Evolutionary conservation across 2,113 vertebrate genomes (phyloP).

Genomic region (Chaetorhynchus papuensis): DNA sequence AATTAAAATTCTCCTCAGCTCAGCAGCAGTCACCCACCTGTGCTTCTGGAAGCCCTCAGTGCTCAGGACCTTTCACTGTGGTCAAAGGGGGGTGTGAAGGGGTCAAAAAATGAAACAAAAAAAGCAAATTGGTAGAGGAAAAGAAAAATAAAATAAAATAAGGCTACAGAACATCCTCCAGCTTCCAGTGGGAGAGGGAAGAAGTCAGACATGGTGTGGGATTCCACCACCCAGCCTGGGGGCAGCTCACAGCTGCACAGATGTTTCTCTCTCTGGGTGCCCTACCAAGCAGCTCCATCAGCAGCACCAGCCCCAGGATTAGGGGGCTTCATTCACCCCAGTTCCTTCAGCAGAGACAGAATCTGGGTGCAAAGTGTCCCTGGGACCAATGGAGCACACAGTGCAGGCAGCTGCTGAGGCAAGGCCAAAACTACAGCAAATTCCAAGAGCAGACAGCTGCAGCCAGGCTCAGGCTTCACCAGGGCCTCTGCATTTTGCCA

Average conservation of each 20-base stretch:
- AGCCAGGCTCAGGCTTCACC: background rate
- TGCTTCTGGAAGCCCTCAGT: background rate
- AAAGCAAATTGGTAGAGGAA: background rate
- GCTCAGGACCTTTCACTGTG: background rate
- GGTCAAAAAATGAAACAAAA: background rate
- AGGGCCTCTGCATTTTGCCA: background rate
- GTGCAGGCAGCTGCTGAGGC: background rate
- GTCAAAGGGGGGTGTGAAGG: background rate
- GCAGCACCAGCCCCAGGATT: background rate
- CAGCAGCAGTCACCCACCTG: background rate
- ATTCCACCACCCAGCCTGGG: background rate
- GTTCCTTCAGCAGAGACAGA: background rate
- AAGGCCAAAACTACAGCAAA: background rate
- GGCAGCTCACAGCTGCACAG: background rate
- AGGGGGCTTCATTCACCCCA: background rate
- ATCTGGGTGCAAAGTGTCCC: background rate
- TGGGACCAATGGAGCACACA: background rate
- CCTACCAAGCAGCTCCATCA: background rate
- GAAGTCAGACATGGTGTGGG: accelerated
- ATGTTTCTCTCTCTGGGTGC: background rate
- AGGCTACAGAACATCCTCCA: background rate
- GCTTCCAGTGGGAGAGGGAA: background rate
- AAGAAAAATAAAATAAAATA: too few species aligned
- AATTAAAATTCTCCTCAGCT: background rate
- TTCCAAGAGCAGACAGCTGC: accelerated